Conservation (phyloP, 2,888 invertebrate genomes). For the Argyresthia albistria region DNA sequence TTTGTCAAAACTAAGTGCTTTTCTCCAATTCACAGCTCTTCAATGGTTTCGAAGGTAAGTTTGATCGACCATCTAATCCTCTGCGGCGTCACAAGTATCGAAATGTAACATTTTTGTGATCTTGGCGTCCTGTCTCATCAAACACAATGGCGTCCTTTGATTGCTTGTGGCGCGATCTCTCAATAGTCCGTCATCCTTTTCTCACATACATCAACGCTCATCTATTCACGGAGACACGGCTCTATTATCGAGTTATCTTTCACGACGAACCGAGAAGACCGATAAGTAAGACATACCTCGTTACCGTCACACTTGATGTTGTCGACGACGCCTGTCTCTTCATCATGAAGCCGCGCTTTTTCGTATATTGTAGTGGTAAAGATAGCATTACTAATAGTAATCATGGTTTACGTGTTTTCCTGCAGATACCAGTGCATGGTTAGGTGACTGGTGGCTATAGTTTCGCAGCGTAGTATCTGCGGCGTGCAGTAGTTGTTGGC, state of each 20-base stretch:
- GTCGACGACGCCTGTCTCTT: slow-evolving; percentile 47
- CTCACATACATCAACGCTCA: slow-evolving; percentile 64
- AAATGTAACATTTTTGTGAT: slow-evolving; percentile 2
- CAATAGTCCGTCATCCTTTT: slow-evolving; percentile 71
- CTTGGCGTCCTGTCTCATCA: slow-evolving; percentile 21
- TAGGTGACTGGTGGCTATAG: background rate
- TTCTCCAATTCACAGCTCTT: too few relatives aligned
- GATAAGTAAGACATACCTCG: slow-evolving; percentile 66
- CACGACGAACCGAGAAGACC: slow-evolving; percentile 63
- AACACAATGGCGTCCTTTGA: slow-evolving; percentile 60
- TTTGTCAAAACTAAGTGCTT: too few relatives aligned
- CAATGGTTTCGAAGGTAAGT: too few relatives aligned
- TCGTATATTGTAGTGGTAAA: slow-evolving; percentile 13
- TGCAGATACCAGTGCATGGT: background rate
- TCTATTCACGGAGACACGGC: slow-evolving; percentile 49
- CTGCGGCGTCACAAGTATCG: too few relatives aligned
- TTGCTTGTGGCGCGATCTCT: slow-evolving; percentile 51
- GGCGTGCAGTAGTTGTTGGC: background rate
- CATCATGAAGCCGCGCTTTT: slow-evolving; percentile 48
- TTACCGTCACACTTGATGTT: slow-evolving; percentile 64
- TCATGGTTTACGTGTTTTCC: background rate
- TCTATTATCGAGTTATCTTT: slow-evolving; percentile 65
- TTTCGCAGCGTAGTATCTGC: background rate
- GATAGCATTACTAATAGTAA: background rate
- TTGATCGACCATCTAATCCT: too few relatives aligned